A percentile compares a stretch with the other conserved stretches of the same genome.
Evolutionary conservation across 92 coral and sea anemone genomes (phyloP).

Genomic region (Porites cylindrica): DNA sequence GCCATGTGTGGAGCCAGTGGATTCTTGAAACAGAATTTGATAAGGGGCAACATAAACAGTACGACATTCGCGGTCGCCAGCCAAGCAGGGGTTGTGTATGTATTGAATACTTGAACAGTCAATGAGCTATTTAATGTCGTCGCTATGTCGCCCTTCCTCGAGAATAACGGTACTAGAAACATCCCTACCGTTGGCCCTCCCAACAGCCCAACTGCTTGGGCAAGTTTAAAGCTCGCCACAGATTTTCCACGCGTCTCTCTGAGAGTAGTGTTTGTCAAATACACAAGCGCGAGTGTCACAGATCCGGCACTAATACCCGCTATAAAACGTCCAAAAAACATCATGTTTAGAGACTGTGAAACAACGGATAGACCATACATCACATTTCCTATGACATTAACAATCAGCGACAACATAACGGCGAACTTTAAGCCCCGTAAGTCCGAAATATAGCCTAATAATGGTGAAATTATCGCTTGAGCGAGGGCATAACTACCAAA

Average conservation of each 20-base stretch:
- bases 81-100: constrained; percentile 94
- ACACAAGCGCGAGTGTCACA: constrained; percentile 83
- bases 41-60: constrained; percentile 80
- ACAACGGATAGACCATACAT: constrained; percentile 83
- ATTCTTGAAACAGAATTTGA: constrained; percentile 87
- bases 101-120: constrained; percentile 58
- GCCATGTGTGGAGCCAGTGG: constrained; percentile 98
- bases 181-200: constrained; percentile 92
- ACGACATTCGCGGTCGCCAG: constrained; percentile 80
- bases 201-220: constrained; percentile 90
- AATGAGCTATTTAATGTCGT: constrained; percentile 42
- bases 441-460: constrained; percentile 95
- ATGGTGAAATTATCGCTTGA: constrained; percentile 87
- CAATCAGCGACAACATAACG: constrained; percentile 74
- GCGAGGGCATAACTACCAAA: constrained; percentile 96
- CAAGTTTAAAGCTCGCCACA: constrained; percentile 85
- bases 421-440: constrained; percentile 92
- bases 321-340: constrained; percentile 86
- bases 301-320: constrained; percentile 97
- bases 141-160: constrained; percentile 24
- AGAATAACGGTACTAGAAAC: constrained; percentile 67
- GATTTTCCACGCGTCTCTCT: constrained; percentile 91
- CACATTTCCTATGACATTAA: constrained; percentile 85
- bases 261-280: constrained; percentile 87
- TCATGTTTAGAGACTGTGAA: constrained; percentile 79